Evolutionary conservation across 1,140 invertebrate species (phyloP), one percentile per base, ranked within the genome.

Genomic region (Musca domestica): DNA sequence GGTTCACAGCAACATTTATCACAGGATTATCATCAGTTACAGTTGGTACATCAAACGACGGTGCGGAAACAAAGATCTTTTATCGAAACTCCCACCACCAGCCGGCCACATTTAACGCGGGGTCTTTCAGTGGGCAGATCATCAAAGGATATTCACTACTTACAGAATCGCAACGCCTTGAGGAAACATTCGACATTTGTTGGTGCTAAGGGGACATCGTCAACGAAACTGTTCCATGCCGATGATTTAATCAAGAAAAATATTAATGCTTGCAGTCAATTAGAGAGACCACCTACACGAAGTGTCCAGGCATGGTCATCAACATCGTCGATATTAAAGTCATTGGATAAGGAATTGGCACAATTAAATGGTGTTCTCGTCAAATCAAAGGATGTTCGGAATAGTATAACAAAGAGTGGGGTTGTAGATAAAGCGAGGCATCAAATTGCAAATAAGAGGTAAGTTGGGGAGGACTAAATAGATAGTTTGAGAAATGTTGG

Each of bases 51-150:
- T 17, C 56, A 61, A 41, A 6, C 52, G 12, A 6, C 72, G 12
- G 56, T 61, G 41, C 56, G 56, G 17, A 61, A 61, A 61, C 56
- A 61, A 34, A 34, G 27, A 61, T 61, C 56, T 20, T 61, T 61
- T 41, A 61, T 70, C 22, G 66, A 69, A 5, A 25, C 70, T 0
- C 54, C 69, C 6, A 52, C n/a, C 48, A 23, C 49, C 2, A 34
- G 54, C 12, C 68, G 77, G 7, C 72, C 72, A 12, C 77, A 75
- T 17, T 66, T 80, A 7, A 73, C 76, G 15, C 72, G 77, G 5
- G 77, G 77, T 3, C 71, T 80, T 47, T 80, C 77, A 19, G 77
- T 80, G 1, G 76, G 75, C 19, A 72, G 77, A 14, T 80, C 77
- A 14, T 80, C 77, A 66, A 74, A 77, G 19, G 77, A 79, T 67